Conservation (phyloP, 1,140 invertebrate genomes). For the Procambarus clarkii region DNA sequence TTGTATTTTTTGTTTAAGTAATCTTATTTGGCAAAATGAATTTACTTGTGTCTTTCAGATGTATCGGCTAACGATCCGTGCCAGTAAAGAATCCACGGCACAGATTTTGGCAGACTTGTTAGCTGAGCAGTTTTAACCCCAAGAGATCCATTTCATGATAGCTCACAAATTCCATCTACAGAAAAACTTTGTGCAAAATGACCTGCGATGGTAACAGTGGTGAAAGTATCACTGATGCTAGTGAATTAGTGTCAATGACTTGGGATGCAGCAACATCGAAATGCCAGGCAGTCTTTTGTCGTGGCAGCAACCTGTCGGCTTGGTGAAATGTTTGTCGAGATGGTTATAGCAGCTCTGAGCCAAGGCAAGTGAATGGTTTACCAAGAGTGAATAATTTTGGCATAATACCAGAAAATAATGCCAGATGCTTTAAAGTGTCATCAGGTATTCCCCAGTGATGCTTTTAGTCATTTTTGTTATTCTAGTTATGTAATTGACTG, state of each 20-base stretch:
- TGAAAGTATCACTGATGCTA: neutral
- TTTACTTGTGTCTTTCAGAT: constrained; percentile 81
- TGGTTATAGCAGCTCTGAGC: neutral
- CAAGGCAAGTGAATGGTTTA: neutral
- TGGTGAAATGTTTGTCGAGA: neutral
- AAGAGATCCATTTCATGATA: neutral
- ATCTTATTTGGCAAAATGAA: neutral
- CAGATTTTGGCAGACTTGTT: constrained; percentile 91
- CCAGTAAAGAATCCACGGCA: constrained; percentile 96
- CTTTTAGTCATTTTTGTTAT: neutral
- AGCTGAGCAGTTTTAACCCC: constrained; percentile 86
- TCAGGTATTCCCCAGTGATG: neutral
- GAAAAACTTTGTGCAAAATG: neutral
- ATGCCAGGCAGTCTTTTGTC: neutral
- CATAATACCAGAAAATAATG: neutral
- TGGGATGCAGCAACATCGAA: neutral
- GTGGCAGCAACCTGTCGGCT: neutral
- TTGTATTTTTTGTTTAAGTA: neutral
- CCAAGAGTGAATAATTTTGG: neutral
- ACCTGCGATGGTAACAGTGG: neutral
- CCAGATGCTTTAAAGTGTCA: neutral
- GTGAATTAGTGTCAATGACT: neutral
- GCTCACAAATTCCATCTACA: neutral
- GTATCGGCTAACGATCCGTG: constrained; percentile 97
- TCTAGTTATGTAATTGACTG: neutral